Base-by-base conservation (phyloP, 35 echinoderm and acorn worm species). In the Ophiothrix spiculata region DNA sequence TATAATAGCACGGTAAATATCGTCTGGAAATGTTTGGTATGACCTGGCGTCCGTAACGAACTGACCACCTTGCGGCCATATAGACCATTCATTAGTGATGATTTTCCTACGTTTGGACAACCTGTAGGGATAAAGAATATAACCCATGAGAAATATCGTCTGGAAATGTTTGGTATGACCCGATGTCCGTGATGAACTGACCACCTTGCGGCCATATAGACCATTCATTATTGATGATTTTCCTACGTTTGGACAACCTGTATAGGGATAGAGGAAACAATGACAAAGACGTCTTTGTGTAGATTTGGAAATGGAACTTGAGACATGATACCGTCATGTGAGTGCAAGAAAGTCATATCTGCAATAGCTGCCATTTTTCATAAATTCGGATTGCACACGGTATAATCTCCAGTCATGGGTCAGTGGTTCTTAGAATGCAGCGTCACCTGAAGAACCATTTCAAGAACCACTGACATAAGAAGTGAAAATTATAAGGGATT, bases 151-250 rank as follows among this genome's bases (percentile, higher is more conserved):
- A 49, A 98, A 98, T 81, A 98, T 98, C 56, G 95, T 98, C 79
- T 98, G 95, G 76, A 98, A 98, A 76, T 98, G 95, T 75, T 98
- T 98, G 76, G 95, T 98, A 54, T 94, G 91, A 74, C 95, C 95
- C 1, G 95, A 92, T 37, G 95, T 98, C 38, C 89, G 80, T 0
- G 95, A 98, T 25, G 95, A 78, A 87, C 95, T 98, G 80, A 98
- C 95, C 4, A 98, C 95, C 86, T 98, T 98, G 38, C 75, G 80
- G 46, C 95, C 95, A 76, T 89, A 93, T 0, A 98, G 91, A 36
- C 95, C 95, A 56, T 98, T 98, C 88, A 98, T 98, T 1, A 98
- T 63, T 1, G 95, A 98, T 6, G 95, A 98, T 80, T 98, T 98
- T 14, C 95, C 95, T 4, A 98, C 95, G 83, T 98, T 98, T 16